These are phyloP conservation scores for Malacoctenus gilli DNA, from an alignment of 2,797 vertebrate genomes.

Conservation along the genomic window DNA sequence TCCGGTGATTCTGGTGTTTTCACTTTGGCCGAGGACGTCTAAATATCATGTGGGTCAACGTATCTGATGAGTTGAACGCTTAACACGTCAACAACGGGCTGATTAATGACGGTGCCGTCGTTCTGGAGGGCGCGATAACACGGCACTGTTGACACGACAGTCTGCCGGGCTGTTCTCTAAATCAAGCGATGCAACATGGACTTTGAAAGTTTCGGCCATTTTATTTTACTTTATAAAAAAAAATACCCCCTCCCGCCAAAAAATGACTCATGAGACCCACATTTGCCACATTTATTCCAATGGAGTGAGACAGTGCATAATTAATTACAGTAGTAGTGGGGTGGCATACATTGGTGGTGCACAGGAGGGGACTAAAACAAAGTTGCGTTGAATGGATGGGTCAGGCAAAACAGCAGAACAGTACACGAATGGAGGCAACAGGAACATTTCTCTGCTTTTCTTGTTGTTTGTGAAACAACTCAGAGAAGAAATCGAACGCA, in stretches of 20 bases:
- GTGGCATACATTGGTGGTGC: slow-evolving; percentile 53
- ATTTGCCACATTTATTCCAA: slow-evolving; percentile 75
- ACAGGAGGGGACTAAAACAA: slow-evolving; percentile 36
- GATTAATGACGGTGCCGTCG: slow-evolving; percentile 29
- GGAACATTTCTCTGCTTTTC: slow-evolving; percentile 33
- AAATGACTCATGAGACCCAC: slow-evolving; percentile 47
- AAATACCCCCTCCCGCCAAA: slow-evolving; percentile 10
- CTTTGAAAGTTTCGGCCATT: slow-evolving; percentile 3
- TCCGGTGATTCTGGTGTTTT: slow-evolving; percentile 24
- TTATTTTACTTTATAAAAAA: slow-evolving; percentile 4
- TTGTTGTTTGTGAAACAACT: slow-evolving; percentile 31
- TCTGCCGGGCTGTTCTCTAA: slow-evolving; percentile 18
- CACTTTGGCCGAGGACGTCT: slow-evolving; percentile 63
- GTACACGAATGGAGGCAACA: slow-evolving; percentile 43
- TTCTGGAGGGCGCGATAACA: slow-evolving; percentile 65
- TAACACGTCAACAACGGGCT: slow-evolving; percentile 4
- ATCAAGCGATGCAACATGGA: slow-evolving; percentile 11
- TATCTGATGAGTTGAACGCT: slow-evolving; percentile 29
- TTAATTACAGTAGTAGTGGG: slow-evolving; percentile 77
- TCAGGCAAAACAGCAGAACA: slow-evolving; percentile 44
- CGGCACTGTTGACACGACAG: slow-evolving; percentile 9
- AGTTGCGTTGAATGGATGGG: slow-evolving; percentile 39
- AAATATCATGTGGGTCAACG: slow-evolving; percentile 65
- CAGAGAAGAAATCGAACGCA: slow-evolving; percentile 28
- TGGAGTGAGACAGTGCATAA: slow-evolving; percentile 80